These are phyloP conservation scores for Drosophila borborema DNA, from an alignment of 2,888 invertebrate species.

Conservation along the genomic window DNA sequence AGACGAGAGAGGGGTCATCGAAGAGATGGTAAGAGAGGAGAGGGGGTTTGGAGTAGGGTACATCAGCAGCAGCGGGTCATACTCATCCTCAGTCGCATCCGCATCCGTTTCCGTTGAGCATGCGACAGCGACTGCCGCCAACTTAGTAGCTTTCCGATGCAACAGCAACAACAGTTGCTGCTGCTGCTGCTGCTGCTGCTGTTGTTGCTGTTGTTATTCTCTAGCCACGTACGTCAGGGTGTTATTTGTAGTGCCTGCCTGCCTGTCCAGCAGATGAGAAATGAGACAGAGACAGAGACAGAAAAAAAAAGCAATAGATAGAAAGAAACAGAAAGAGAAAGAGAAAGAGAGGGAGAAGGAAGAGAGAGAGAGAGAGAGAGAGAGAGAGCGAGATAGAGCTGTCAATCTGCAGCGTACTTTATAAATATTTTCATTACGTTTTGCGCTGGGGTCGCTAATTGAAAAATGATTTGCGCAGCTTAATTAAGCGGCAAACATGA, in stretches of 20 bases:
- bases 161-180: slow-evolving; percentile 24
- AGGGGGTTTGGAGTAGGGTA: too few species aligned
- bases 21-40: not conserved
- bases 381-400: not conserved
- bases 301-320: not conserved
- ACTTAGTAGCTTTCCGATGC: slow-evolving; percentile 39
- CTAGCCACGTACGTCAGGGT: slow-evolving; percentile 33
- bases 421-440: slow-evolving; percentile 64
- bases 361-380: not conserved
- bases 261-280: slow-evolving; percentile 29
- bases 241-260: slow-evolving; percentile 34
- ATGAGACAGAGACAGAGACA: slow-evolving; percentile 35
- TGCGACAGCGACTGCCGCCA: slow-evolving; percentile 7
- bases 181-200: slow-evolving; percentile 1
- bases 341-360: too few species aligned
- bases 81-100: slow-evolving; percentile 22
- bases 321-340: not conserved
- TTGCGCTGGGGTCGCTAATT: slow-evolving; percentile 53
- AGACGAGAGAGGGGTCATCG: not conserved
- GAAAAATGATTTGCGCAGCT: slow-evolving; percentile 67
- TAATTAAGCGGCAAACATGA: slow-evolving; percentile 50
- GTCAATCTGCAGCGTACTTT: slow-evolving; percentile 18
- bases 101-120: slow-evolving; percentile 35
- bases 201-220: slow-evolving; percentile 18
- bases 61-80: not conserved